These are phyloP conservation scores for Stictonetta naevosa DNA, from an alignment of 2,113 vertebrate species.

Conservation along the genomic window DNA sequence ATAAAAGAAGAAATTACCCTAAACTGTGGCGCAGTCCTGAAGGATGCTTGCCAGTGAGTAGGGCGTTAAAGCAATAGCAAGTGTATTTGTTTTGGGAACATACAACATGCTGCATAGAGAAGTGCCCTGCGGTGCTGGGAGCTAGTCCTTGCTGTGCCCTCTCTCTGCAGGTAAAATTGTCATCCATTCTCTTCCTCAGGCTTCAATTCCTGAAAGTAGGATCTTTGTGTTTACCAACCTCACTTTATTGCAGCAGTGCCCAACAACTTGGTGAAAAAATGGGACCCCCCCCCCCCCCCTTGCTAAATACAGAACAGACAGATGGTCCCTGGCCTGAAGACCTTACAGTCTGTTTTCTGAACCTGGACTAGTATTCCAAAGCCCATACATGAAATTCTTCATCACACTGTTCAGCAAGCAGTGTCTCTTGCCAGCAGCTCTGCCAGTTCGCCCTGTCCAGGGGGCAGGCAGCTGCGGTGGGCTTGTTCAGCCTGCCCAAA, in stretches of 20 bases:
- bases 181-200: not conserved
- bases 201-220: not conserved
- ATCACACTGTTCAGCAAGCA: not conserved
- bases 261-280: not conserved
- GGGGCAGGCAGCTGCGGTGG: constrained; percentile 15
- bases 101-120: not conserved
- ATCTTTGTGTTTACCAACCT: not conserved
- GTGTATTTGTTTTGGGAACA: not conserved
- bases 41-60: not conserved
- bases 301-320: not conserved
- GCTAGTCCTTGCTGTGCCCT: not conserved
- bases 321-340: constrained; percentile 40
- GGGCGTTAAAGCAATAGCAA: not conserved
- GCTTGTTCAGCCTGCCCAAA: not conserved
- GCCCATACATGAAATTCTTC: not conserved
- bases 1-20: not conserved
- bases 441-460: not conserved
- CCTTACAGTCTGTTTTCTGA: not conserved
- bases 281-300: not conserved
- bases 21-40: not conserved
- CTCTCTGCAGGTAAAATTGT: not conserved
- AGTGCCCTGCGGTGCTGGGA: not conserved
- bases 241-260: not conserved
- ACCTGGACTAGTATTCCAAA: not conserved
- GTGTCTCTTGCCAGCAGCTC: constrained; percentile 2